Base-by-base conservation (phyloP, 2,113 vertebrate genomes). In the Bubo blakistoni region DNA sequence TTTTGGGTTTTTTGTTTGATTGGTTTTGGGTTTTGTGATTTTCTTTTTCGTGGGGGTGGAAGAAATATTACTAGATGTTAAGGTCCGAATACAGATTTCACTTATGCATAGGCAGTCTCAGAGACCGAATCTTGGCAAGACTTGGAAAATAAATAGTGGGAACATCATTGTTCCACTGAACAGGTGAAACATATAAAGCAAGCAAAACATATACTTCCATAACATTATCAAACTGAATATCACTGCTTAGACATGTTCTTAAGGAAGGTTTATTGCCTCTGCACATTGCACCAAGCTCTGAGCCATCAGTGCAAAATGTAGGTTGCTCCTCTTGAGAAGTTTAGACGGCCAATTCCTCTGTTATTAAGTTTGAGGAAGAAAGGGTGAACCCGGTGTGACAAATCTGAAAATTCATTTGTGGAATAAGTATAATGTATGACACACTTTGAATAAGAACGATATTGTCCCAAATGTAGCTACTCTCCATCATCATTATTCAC, bases 1-100 rank as follows among this genome's bases (percentile, higher is more conserved):
- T 13, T 88, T 88, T 17, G 30, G 5, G 9, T 12, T 66, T 20
- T 29, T 21, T 13, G 4, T 20, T 65, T 42, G 4, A 1, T 46
- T 71, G 44, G 19, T 47, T 21, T 47, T 10, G 46, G 20, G 46
- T 20, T 47, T 47, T 47, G 20, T 47, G 46, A 21, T 47, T 47
- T 47, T 47, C 18, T 47, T 47, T 47, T 47, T 17, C 19, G 11
- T 47, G 5, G 4, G 1, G 1, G 7, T 10, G 7, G 3, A 6
- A 29, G 13, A 25, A 66, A 58, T 57, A 14, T 52, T 47, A 30
- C 16, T 54, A 42, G 11, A 17, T 70, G 1, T 52, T 88, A 42
- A 74, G 5, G 16, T 5, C 34, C 34, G 82, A 77, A 86, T 77
- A 3, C 54, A 69, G 7, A 6, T 87, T 83, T 91, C 18, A 61